A percentile compares a stretch with the other conserved stretches of the same genome.
Evolutionary conservation across 2,888 invertebrate genomes (phyloP).

Genomic region (Brenthis ino): DNA sequence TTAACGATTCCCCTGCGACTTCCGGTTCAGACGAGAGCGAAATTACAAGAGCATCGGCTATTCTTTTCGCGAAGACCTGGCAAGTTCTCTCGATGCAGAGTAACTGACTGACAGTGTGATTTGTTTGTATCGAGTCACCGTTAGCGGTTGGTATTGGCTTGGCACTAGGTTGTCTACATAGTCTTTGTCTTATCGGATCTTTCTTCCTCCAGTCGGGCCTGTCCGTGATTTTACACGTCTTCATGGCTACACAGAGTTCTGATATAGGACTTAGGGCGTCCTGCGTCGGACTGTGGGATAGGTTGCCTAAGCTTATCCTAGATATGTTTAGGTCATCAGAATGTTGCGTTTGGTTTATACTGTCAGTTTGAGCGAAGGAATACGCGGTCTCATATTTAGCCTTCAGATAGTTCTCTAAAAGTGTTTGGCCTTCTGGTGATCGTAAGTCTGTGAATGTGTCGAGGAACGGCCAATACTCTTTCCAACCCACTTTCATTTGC

Average conservation of each 20-base stretch:
- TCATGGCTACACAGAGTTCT: constrained; percentile 82
- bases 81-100: constrained; percentile 74
- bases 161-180: constrained; percentile 60
- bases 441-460: constrained; percentile 90
- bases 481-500: constrained; percentile 90
- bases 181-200: constrained; percentile 61
- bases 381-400: constrained; percentile 75
- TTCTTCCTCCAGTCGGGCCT: constrained; percentile 62
- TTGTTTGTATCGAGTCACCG: constrained; percentile 45
- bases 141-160: constrained; percentile 47
- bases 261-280: constrained; percentile 80
- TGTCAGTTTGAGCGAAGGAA: constrained; percentile 65
- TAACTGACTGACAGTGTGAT: constrained; percentile 69
- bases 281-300: constrained; percentile 49
- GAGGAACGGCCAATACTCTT: constrained; percentile 96
- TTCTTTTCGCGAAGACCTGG: constrained; percentile 86
- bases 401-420: constrained; percentile 89
- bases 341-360: constrained; percentile 55
- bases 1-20: constrained; percentile 81
- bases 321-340: constrained; percentile 64
- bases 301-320: constrained; percentile 56
- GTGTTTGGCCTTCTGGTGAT: constrained; percentile 86
- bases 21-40: constrained; percentile 81
- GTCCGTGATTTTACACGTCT: constrained; percentile 77
- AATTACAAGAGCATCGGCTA: constrained; percentile 84